Evolutionary conservation across 2,797 vertebrate species (phyloP).

Genomic region (Cossypha dichroa): DNA sequence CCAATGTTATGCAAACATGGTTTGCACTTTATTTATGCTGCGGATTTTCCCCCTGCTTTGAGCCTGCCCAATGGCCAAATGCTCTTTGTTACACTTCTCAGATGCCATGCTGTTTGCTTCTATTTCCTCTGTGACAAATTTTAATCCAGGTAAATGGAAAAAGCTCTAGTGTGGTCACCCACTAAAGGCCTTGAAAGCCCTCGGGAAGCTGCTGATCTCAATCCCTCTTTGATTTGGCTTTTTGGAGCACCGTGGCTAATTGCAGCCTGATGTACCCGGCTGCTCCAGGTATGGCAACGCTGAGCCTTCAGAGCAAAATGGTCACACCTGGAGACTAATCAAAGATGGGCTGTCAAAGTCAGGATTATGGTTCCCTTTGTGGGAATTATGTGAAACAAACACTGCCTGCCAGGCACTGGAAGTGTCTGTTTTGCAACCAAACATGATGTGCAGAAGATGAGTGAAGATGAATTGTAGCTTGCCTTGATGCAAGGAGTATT

Average conservation of each 20-base stretch:
- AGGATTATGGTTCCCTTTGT: conserved; percentile 19
- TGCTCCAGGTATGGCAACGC: neutral
- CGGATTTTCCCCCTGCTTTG: neutral
- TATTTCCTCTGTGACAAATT: conserved; percentile 42
- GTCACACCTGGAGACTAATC: conserved; percentile 64
- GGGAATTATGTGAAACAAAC: neutral
- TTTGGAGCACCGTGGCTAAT: conserved; percentile 58
- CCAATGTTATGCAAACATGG: conserved; percentile 23
- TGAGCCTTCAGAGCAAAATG: conserved; percentile 10
- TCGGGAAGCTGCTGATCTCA: neutral
- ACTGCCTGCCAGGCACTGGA: neutral
- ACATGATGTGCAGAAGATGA: neutral
- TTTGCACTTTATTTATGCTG: conserved; percentile 7
- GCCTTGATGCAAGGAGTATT: neutral
- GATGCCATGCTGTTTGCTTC: neutral
- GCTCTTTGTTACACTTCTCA: conserved; percentile 17
- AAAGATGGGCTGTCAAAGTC: neutral
- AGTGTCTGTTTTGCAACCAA: neutral
- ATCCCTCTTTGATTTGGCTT: conserved; percentile 7
- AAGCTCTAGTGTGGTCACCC: conserved; percentile 9
- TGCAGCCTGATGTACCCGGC: neutral
- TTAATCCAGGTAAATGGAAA: conserved; percentile 66
- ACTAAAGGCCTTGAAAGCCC: conserved; percentile 27
- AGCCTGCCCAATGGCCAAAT: conserved; percentile 7
- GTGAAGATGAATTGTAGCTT: neutral